Base-by-base conservation (phyloP, 2,113 vertebrate species). In the Hippopotamus amphibius region DNA sequence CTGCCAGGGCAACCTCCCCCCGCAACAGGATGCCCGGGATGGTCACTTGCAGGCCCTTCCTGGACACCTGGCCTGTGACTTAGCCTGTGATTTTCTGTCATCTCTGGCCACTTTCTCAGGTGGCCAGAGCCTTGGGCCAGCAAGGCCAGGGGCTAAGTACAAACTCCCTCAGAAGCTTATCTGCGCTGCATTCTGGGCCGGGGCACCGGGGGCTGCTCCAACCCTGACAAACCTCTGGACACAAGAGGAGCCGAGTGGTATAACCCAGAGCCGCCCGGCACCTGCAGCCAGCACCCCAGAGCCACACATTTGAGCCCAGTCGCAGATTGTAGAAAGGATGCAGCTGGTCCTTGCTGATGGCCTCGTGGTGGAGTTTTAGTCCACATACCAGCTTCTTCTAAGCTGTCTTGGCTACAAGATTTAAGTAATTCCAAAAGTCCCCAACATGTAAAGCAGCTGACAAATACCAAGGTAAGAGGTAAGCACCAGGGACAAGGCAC, bases 21-120 rank as follows among this genome's bases (percentile, higher is more conserved):
- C 11, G 46, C 77, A 8, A 55, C 8, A 16, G 11, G 65, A 66
- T 8, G 2, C 24, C n/a, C 48, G 80, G 65, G 82, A 57, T 5
- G 22, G 71, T 50, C 53, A 53, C 24, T 37, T 43, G 33, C 15
- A 59, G 86, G 69, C 63, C 63, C 16, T 82, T 90, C 69, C 74
- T 16, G 41, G 46, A 84, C 8, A 81, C 41, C 88, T 94, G 91
- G 72, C 55, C 48, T 88, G 30, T 90, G 80, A 72, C 84, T 71
- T 22, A 37, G 55, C 33, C 76, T 85, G 46, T 53, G 71, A 68
- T 55, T 94, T 96, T 84, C 72, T 95, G 65, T 72, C 50, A 8
- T 63, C 84, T 80, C 17, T 6, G 28, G 59, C 81, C 76, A 95
- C 81, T 96, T 92, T 89, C 57, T 84, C 83, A 96, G 53, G 69